Base-by-base conservation (phyloP, 2,888 invertebrate genomes). In the Branchipolynoe longqiensis region DNA sequence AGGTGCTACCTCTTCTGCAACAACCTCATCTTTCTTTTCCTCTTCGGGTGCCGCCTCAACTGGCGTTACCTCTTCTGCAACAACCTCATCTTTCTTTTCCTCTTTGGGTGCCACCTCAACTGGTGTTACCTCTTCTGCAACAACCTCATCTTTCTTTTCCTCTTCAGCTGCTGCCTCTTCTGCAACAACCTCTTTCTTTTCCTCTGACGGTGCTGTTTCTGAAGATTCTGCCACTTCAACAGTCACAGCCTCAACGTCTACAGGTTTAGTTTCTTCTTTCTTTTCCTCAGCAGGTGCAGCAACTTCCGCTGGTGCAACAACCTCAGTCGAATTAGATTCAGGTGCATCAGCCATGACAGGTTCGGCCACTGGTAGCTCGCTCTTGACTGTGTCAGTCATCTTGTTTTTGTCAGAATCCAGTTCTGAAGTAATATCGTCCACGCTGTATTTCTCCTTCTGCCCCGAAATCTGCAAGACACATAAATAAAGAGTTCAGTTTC, bases 161-260 rank as follows among this genome's bases (percentile, higher is more conserved):
- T 78, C 78, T 41, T 12, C 78, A 48, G 48, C 48, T 12, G 69
- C 69, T 33, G 69, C 69, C 69, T 69, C 69, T n/a, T 6, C 12
- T 36, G 73, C 73, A 33, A 40, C 73, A 6, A 38, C 73, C 73
- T 78, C 78, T n/a, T 78, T 78, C 78, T 78, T 78, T 48, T 78
- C 78, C 28, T 78, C 78, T 28, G 78, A 41, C 48, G 78, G 78
- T 3, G 78, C 78, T n/a, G 78, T 48, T 41, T 74, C 74, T 36
- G n/a, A 31, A 12, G 69, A 36, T 69, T 28, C 69, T 33, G 69
- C 69, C 25, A 48, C 78, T 38, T 36, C 38, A 8, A n/a, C 78
- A 25, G 78, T 41, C 6, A 48, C 78, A 48, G 78, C 78, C 25
- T 78, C 78, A 41, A 48, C 78, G 28, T 41, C 78, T 48, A 48